phyloP scores from a whole-genome alignment of 2,113 vertebrate species.

The Gasterosteus aculeatus region DNA sequence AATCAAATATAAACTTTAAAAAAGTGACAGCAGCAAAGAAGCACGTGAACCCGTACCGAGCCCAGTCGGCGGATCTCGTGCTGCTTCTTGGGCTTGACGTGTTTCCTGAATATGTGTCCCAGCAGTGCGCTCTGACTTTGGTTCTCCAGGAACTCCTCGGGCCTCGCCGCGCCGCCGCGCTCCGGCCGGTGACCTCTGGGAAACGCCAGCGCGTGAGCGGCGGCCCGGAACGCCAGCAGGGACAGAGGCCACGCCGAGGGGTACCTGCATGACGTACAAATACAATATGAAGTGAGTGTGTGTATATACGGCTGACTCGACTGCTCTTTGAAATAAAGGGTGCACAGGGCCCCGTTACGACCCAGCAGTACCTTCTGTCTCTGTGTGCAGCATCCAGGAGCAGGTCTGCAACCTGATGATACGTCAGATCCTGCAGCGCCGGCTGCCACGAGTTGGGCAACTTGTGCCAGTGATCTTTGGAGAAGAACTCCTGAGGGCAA shows the following conservation, averaged over 20 bases:
- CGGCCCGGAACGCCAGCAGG: conserved; percentile 85
- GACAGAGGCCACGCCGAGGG: conserved; percentile 89
- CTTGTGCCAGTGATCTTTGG: conserved; percentile 85
- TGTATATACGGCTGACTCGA: too few species aligned
- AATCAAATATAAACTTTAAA: neutral
- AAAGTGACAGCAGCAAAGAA: neutral
- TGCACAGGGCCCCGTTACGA: neutral
- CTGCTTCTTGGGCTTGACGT: conserved; percentile 94
- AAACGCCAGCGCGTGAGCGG: conserved; percentile 84
- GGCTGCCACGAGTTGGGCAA: conserved; percentile 86
- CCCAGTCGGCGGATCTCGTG: conserved; percentile 90
- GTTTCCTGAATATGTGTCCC: conserved; percentile 88
- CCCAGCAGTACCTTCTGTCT: conserved; percentile 67
- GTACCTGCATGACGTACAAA: conserved; percentile 73
- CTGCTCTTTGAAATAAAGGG: neutral
- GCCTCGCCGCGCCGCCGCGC: conserved; percentile 31
- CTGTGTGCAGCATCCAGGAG: conserved; percentile 75
- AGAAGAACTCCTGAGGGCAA: conserved; percentile 89
- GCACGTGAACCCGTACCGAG: conserved; percentile 68
- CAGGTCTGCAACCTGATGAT: conserved; percentile 82
- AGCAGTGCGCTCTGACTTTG: conserved; percentile 87
- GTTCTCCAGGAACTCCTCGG: conserved; percentile 85
- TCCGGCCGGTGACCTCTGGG: conserved; percentile 66
- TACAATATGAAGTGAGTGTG: too few species aligned
- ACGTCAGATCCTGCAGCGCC: conserved; percentile 77